Conservation (phyloP, 2,113 vertebrate species). For the Bucco capensis region DNA sequence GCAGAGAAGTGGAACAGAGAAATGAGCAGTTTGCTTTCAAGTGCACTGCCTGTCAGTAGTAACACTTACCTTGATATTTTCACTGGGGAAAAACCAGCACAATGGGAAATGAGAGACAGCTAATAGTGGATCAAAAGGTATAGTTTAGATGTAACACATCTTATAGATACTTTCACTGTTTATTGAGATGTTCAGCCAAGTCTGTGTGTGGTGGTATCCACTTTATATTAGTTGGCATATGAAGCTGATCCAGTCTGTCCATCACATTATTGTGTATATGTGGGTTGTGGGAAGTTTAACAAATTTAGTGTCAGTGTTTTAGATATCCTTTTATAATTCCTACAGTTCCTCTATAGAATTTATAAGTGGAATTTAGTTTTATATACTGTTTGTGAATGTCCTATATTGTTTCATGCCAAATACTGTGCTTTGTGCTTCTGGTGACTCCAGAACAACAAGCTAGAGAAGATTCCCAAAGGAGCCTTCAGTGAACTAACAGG, state of each 20-base stretch:
- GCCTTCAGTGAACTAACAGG: slow-evolving; percentile 84
- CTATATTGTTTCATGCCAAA: neutral
- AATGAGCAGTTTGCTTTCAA: neutral
- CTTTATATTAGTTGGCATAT: neutral
- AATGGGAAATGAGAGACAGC: neutral
- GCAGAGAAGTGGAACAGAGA: neutral
- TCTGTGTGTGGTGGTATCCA: neutral
- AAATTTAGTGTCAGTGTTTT: neutral
- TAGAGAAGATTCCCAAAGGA: slow-evolving; percentile 90
- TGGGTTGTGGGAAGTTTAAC: neutral
- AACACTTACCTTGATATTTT: neutral
- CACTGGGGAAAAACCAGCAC: neutral
- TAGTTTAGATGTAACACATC: neutral
- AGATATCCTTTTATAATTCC: neutral
- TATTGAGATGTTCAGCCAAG: neutral
- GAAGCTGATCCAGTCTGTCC: neutral
- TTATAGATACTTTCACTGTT: neutral
- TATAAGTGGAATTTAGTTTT: neutral
- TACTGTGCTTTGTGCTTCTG: slow-evolving; percentile 7
- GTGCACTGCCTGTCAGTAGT: neutral
- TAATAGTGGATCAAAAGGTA: neutral
- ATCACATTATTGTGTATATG: neutral
- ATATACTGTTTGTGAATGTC: neutral
- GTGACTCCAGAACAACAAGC: slow-evolving; percentile 85
- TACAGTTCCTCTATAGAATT: neutral